These are phyloP conservation scores for Choloepus hoffmanni DNA, from an alignment of 2,113 vertebrate genomes.

Conservation along the genomic window DNA sequence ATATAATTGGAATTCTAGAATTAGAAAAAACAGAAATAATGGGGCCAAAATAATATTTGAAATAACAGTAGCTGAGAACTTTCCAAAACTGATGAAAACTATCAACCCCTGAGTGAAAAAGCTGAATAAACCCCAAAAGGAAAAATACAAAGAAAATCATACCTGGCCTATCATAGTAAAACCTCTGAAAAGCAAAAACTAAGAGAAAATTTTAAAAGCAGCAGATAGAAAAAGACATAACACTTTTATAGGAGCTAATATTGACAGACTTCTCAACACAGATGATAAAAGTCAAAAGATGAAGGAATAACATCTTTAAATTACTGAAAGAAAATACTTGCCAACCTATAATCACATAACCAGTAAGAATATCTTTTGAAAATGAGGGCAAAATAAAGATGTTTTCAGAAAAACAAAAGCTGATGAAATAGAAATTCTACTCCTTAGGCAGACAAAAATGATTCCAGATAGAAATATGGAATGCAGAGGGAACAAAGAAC, in stretches of 20 bases:
- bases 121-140: not conserved
- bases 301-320: not conserved
- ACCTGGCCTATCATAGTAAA: not conserved
- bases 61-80: not conserved
- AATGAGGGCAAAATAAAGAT: not conserved
- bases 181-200: not conserved
- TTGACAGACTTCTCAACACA: not conserved
- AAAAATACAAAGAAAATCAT: slow-evolving; percentile 3
- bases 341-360: not conserved
- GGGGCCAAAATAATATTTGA: not conserved
- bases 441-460: not conserved
- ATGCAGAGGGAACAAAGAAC: not conserved
- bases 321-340: not conserved
- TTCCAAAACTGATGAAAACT: not conserved
- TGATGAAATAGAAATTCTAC: not conserved
- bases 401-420: not conserved
- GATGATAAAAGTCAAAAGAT: not conserved
- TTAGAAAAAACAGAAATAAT: not conserved
- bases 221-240: not conserved
- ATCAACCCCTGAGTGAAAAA: not conserved
- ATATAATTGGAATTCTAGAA: not conserved
- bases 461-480: not conserved
- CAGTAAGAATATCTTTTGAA: not conserved
- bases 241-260: not conserved
- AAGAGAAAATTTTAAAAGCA: not conserved